Conservation (phyloP, 2,113 vertebrate species). For the Dipodomys stephensi region DNA sequence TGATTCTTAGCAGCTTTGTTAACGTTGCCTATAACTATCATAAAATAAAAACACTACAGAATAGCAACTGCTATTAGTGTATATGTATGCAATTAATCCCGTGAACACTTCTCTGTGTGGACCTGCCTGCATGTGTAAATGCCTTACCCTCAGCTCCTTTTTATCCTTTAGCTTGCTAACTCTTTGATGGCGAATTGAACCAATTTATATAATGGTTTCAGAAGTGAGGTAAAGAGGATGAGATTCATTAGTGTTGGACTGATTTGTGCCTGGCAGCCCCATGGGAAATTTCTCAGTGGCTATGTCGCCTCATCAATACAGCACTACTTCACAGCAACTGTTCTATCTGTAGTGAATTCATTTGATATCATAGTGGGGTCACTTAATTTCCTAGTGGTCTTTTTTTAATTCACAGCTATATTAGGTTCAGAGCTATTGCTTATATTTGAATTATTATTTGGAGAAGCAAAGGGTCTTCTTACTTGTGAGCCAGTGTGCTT, state of each 20-base stretch:
- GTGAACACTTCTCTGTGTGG: background rate
- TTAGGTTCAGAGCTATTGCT: constrained; percentile 25
- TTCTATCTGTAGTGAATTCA: constrained; percentile 53
- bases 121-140: background rate
- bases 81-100: constrained; percentile 47
- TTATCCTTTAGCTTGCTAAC: constrained; percentile 23
- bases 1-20: background rate
- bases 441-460: constrained; percentile 49
- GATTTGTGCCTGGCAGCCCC: constrained; percentile 61
- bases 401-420: constrained; percentile 36
- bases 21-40: constrained; percentile 5
- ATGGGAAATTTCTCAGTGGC: constrained; percentile 71
- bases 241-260: constrained; percentile 72
- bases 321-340: constrained; percentile 62
- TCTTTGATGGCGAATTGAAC: constrained; percentile 48
- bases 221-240: constrained; percentile 72
- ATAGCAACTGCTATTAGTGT: background rate
- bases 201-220: constrained; percentile 73
- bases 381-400: constrained; percentile 33
- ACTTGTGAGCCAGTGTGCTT: background rate
- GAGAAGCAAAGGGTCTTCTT: constrained; percentile 19
- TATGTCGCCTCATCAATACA: constrained; percentile 42
- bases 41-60: background rate
- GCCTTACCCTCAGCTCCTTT: background rate
- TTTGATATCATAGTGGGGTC: constrained; percentile 53